Base-by-base conservation (phyloP, 2,888 invertebrate species). In the Apodemia mormo region DNA sequence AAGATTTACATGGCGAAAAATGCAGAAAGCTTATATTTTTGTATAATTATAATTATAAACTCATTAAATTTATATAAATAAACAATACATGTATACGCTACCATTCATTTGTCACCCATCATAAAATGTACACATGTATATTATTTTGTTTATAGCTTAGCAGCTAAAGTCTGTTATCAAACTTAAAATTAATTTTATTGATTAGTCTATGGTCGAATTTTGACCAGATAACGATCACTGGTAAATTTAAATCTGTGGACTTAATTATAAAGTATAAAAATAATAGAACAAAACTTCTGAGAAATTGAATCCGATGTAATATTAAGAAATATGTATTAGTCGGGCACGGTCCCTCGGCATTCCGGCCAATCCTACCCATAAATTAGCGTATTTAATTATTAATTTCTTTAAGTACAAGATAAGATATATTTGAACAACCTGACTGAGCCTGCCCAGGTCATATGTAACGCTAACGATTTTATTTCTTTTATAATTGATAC, bases 301-400 rank as follows among this genome's bases (percentile, higher is more conserved):
- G 87, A 85, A 88, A 87, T 79, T 73, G 77, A 81, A 89, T 84
- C 81, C 83, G 77, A 80, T 71, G 84, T 78, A 82, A 85, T 86
- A 85, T 85, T 81, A 79, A 84, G 85, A 86, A 83, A 87, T 87
- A 87, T 86, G 86, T 86, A 85, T 86, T 83, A 86, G 79, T 79
- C 76, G 79, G 72, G 72, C 77, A 75, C 70, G 75, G 74, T 71
- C 74, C 73, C 74, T 71, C 73, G 75, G 73, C 75, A 73, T 72
- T 72, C 68, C 68, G 78, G 79, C 77, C 77, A 80, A 79, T 79
- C 80, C 76, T 76, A 75, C 68, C 77, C 80, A 90, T 92, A 92
- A 92, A 92, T 92, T 90, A 88, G 85, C 82, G 81, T 82, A 90
- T 88, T 92, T 93, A 92, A 92, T 92, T 92, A 90, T 89, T 85